A percentile compares a stretch with the other conserved stretches of the same genome.
These are phyloP conservation scores for Platichthys stellatus DNA, from an alignment of 2,113 vertebrate genomes.

Conservation along the genomic window DNA sequence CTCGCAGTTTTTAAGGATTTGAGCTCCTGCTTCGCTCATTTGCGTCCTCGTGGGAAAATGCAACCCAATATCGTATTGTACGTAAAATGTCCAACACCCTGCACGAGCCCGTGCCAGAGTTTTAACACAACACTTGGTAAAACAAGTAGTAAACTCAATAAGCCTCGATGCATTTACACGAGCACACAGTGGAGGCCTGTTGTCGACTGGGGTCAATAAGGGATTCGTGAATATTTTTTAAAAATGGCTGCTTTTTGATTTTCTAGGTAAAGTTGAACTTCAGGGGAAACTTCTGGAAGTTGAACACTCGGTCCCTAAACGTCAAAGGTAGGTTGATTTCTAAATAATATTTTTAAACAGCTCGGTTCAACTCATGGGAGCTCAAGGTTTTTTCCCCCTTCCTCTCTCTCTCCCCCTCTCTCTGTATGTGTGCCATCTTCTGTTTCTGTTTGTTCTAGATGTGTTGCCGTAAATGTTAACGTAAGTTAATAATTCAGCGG, in stretches of 20 bases:
- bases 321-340: slow-evolving; percentile 90
- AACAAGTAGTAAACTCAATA: neutral
- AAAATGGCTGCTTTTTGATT: slow-evolving; percentile 51
- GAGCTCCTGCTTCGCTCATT: no score
- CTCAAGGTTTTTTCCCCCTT: neutral
- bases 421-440: neutral
- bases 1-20: no score
- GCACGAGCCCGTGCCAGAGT: neutral
- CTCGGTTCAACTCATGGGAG: slow-evolving; percentile 37
- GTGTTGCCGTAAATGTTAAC: neutral
- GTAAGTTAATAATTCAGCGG: neutral
- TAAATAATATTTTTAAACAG: neutral
- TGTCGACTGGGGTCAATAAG: neutral
- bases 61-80: neutral
- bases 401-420: neutral
- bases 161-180: neutral
- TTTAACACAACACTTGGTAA: neutral
- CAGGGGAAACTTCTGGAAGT: slow-evolving; percentile 97
- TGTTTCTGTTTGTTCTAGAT: neutral
- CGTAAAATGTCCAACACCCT: neutral
- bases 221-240: neutral
- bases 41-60: no score
- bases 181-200: neutral
- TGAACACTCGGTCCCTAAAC: slow-evolving; percentile 96
- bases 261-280: slow-evolving; percentile 96